A percentile compares a stretch with the other conserved stretches of the same genome.
These are phyloP conservation scores for Anastatus disparis DNA, from an alignment of 1,140 invertebrate species.

Conservation along the genomic window DNA sequence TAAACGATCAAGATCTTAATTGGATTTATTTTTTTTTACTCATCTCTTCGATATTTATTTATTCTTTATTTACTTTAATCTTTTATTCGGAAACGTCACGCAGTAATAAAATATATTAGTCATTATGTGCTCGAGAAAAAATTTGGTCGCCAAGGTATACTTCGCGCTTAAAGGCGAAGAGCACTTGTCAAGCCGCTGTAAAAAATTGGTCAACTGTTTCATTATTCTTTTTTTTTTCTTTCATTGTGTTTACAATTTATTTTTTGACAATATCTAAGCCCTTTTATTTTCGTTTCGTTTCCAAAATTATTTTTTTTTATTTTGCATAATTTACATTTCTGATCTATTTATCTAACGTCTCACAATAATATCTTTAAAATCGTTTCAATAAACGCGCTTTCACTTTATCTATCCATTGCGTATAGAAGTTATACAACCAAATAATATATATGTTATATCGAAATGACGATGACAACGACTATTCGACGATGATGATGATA, in stretches of 20 bases:
- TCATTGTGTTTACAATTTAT: too few relatives aligned
- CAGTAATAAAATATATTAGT: slow-evolving; percentile 66
- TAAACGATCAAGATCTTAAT: slow-evolving; percentile 27
- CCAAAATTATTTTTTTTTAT: too few relatives aligned
- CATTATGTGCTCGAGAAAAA: slow-evolving; percentile 52
- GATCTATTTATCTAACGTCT: too few relatives aligned
- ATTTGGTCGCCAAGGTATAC: slow-evolving; percentile 45
- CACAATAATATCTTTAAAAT: too few relatives aligned
- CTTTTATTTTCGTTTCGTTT: neutral
- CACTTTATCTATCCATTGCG: neutral
- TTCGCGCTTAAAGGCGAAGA: slow-evolving; percentile 30
- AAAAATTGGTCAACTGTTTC: slow-evolving; percentile 49
- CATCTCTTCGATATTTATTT: slow-evolving; percentile 42
- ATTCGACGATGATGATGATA: slow-evolving; percentile 30
- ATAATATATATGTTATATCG: slow-evolving; percentile 8
- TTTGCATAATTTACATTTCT: too few relatives aligned
- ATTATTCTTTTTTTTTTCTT: too few relatives aligned
- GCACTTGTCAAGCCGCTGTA: slow-evolving; percentile 31
- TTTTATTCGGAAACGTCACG: slow-evolving; percentile 46
- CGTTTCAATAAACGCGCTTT: too few relatives aligned
- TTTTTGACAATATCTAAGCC: slow-evolving; percentile 33
- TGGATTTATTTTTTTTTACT: slow-evolving; percentile 25
- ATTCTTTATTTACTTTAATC: slow-evolving; percentile 51
- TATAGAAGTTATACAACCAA: neutral
- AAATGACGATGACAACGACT: slow-evolving; percentile 15